Evolutionary conservation across 2,888 invertebrate species (phyloP).

Genomic region (Prosapia bicincta): DNA sequence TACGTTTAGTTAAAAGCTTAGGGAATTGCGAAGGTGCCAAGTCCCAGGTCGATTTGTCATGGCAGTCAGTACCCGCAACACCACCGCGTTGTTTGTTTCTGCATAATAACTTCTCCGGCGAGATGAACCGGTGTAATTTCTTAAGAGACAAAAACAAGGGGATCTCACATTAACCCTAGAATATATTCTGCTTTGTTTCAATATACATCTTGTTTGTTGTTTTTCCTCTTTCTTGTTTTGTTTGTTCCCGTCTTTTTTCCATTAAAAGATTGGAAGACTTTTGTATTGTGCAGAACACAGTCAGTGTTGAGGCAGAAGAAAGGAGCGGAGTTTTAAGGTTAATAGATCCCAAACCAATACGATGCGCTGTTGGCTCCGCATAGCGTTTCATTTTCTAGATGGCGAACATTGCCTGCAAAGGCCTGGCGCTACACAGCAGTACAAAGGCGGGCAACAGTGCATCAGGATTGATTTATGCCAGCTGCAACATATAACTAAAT

Average conservation of each 20-base stretch:
- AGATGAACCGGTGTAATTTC: neutral
- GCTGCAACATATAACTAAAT: too few species aligned
- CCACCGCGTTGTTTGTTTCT: neutral
- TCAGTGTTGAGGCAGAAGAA: neutral
- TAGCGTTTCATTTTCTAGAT: neutral
- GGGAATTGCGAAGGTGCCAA: neutral
- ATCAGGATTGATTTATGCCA: too few species aligned
- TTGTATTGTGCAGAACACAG: neutral
- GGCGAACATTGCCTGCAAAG: neutral
- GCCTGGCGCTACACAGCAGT: too few species aligned
- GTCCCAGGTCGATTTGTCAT: neutral
- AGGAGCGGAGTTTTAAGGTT: neutral
- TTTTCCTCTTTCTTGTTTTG: neutral
- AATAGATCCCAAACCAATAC: slow-evolving; percentile 2
- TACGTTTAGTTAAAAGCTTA: neutral
- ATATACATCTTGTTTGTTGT: slow-evolving; percentile 2
- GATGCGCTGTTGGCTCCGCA: neutral
- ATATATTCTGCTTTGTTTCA: neutral
- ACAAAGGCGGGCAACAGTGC: too few species aligned
- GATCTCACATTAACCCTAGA: neutral
- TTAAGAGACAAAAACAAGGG: neutral
- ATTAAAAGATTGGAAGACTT: slow-evolving; percentile 2
- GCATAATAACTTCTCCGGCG: neutral
- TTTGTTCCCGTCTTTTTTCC: neutral
- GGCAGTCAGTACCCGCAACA: neutral